Evolutionary conservation across 2,797 vertebrate species (phyloP), one percentile per base, ranked within the genome.

Genomic region (Florisuga fusca): DNA sequence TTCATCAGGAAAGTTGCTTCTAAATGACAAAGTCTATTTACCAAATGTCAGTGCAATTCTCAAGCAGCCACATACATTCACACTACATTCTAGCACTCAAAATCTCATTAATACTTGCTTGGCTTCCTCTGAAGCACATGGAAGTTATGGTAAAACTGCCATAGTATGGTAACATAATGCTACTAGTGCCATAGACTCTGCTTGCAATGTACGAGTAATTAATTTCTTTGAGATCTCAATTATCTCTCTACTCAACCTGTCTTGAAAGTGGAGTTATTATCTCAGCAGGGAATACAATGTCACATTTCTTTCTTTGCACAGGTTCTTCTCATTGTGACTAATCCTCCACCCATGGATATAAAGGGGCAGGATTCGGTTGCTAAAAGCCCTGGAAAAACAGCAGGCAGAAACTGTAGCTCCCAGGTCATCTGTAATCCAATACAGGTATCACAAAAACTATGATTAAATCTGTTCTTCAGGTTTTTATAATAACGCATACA

Each of bases 211-310:
- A 77, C 41, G 41, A 38, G 48, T 41, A 90, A 85, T 87, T 95
- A 94, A 95, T 94, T 93, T 91, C 88, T 77, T 55, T 84, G 90
- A 93, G 83, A 85, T 94, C 91, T 97, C 95, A 93, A 87, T 96
- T 96, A 90, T 81, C 66, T 79, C 68, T 71, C 59, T 68, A 59
- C 92, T 95, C 85, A 77, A 93, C 89, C 80, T 83, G 68, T 83
- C 53, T 22, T 58, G 78, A 87, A 91, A 94, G 76, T 62, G 57
- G 82, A 91, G 68, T 62, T 87, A 74, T 89, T 95, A 95, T 91
- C 94, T 93, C 89, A 78, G 90, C 61, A 64, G 89, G 90, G 61
- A 91, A 71, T 73, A 71, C 38, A 34, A 91, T 90, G 71, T 85
- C 93, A 83, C 86, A 80, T 68, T 67, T 71, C 84, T 91, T 68